Evolutionary conservation across 2,888 invertebrate genomes (phyloP).

Genomic region (Chrysolina oricalcia): DNA sequence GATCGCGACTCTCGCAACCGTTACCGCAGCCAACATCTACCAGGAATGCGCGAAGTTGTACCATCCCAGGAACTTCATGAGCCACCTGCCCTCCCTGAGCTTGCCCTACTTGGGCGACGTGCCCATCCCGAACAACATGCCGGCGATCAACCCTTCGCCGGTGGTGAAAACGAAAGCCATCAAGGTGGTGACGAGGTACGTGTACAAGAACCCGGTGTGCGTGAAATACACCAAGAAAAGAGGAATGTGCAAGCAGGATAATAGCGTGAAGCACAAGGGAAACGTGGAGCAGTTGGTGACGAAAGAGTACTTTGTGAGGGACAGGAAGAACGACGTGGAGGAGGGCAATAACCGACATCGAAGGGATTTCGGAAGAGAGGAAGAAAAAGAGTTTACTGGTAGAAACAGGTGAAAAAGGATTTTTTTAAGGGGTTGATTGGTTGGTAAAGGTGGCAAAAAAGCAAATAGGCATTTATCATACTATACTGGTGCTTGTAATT

Average conservation of each 20-base stretch:
- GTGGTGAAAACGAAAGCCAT: conserved; percentile 67
- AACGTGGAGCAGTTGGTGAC: conserved; percentile 63
- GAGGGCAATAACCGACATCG: conserved; percentile 29
- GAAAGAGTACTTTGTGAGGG: conserved; percentile 65
- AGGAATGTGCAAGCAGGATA: conserved; percentile 55
- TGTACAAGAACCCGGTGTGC: conserved; percentile 68
- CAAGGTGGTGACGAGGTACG: conserved; percentile 67
- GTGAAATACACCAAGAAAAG: conserved; percentile 65
- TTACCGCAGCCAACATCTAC: conserved; percentile 50
- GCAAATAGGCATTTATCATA: too few relatives aligned
- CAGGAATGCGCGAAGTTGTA: conserved; percentile 64
- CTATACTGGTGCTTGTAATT: too few relatives aligned
- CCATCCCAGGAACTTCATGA: conserved; percentile 66
- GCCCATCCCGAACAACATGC: conserved; percentile 60
- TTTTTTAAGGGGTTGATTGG: neutral
- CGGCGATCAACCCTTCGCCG: conserved; percentile 64
- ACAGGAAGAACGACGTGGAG: conserved; percentile 39
- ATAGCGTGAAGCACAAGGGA: conserved; percentile 51
- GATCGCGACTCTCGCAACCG: conserved; percentile 44
- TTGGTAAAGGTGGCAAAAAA: too few relatives aligned
- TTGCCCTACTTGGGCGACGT: conserved; percentile 66
- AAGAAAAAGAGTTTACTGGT: conserved; percentile 17
- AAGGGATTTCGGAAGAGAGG: conserved; percentile 23
- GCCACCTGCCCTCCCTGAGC: conserved; percentile 64
- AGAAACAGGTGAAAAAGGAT: conserved; percentile 25